Evolutionary conservation across 2,113 vertebrate genomes (phyloP), one percentile per base, ranked within the genome.

Genomic region (Xenopus tropicalis): DNA sequence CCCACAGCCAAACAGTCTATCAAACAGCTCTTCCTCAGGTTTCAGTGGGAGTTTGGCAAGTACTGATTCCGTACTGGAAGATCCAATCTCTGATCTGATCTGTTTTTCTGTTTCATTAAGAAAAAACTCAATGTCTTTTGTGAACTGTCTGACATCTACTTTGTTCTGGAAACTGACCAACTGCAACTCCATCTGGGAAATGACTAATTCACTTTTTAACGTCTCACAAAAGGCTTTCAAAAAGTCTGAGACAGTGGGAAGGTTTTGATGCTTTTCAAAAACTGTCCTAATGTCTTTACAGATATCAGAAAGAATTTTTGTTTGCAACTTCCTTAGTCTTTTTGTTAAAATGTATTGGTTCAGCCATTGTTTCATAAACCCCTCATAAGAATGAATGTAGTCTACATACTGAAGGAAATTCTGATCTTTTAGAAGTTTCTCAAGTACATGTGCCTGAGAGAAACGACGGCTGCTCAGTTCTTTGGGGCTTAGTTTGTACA

Each of bases 1-100:
- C 1, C 88, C 88, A 80, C 90, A 91, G 63, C 88, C 90, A 79
- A 88, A 79, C 48, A 91, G 29, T 7, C 29, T 66, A 62, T 44
- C 78, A 29, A 66, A 52, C 19, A 79, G 48, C n/a, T 79, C 61
- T 2, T 37, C 61, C 25, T 62, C 61, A 1, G 61, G 61, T 19
- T 62, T 62, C 24, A 29, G 7, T 3, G 22, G 7, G 61, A 62
- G 23, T 10, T 29, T 19, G 8, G 61, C 25, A 14, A 62, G 61
- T n/a, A 54, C 19, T 17, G 14, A 14, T 20, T 54, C 17, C 7
- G 17, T 10, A 17, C 9, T n/a, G 3, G 19, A 17, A 17, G 8
- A 17, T 54, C 7, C 52, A 14, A 54, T n/a, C 8, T 17, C 16
- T 17, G 14, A 14, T 9, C 14, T 9, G 17, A 54, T 54, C 21